These are phyloP conservation scores for Stenodera caucasica DNA, from an alignment of 2,888 invertebrate species.

Conservation along the genomic window DNA sequence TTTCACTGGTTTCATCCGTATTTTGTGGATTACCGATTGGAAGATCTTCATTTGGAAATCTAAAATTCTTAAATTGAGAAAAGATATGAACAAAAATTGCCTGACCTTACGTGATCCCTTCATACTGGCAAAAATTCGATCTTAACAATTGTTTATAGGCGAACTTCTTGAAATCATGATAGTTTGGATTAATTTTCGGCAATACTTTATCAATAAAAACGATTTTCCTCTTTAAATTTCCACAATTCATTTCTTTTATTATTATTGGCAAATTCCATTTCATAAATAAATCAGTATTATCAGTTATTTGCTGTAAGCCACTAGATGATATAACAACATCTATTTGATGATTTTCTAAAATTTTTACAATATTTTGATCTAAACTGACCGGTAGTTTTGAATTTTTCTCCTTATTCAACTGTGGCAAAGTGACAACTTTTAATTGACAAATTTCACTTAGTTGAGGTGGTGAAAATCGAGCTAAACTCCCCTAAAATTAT, in stretches of 20 bases:
- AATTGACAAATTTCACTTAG: slow-evolving; percentile 26
- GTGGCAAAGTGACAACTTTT: slow-evolving; percentile 23
- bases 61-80: slow-evolving; percentile 13
- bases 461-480: slow-evolving; percentile 30
- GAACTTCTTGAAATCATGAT: slow-evolving; percentile 37
- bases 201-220: slow-evolving; percentile 49
- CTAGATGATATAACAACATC: slow-evolving; percentile 47
- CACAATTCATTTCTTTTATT: slow-evolving; percentile 37
- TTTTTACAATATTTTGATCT: slow-evolving; percentile 40
- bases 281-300: slow-evolving; percentile 41
- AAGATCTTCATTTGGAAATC: slow-evolving; percentile 22
- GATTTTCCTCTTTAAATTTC: slow-evolving; percentile 28
- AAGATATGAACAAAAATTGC: not conserved
- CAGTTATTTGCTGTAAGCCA: slow-evolving; percentile 44
- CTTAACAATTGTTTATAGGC: slow-evolving; percentile 42
- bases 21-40: slow-evolving; percentile 16
- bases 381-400: slow-evolving; percentile 40
- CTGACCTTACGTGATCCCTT: slow-evolving; percentile 40
- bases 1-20: slow-evolving; percentile 11
- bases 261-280: slow-evolving; percentile 48
- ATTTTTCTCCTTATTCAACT: slow-evolving; percentile 13
- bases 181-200: slow-evolving; percentile 34
- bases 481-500: slow-evolving; percentile 31
- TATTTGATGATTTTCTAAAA: slow-evolving; percentile 38
- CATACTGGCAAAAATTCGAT: slow-evolving; percentile 44